Conservation (phyloP, 2,797 vertebrate genomes). For the Mormyrops boulengeri region DNA sequence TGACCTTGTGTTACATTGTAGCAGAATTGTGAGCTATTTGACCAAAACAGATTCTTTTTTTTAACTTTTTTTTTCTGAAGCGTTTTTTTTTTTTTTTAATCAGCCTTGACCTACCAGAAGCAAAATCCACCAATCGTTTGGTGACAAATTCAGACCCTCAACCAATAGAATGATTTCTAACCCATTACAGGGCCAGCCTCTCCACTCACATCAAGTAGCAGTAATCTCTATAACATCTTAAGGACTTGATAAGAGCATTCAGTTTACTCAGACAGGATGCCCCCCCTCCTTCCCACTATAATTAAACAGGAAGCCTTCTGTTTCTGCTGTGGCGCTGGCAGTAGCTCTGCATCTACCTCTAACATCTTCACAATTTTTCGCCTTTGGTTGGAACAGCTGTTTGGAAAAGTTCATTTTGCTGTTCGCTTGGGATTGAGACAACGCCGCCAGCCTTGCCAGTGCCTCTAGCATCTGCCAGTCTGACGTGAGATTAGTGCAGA, state of each 20-base stretch:
- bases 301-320: background rate
- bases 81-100: background rate
- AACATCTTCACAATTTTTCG: slow-evolving; percentile 25
- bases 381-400: slow-evolving; percentile 46
- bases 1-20: background rate
- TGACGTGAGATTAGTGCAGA: slow-evolving; percentile 12
- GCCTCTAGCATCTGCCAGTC: slow-evolving; percentile 37
- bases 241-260: background rate
- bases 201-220: background rate
- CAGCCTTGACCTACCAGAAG: background rate
- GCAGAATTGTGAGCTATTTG: background rate
- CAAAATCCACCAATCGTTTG: background rate
- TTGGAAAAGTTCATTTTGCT: slow-evolving; percentile 25
- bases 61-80: background rate
- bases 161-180: background rate
- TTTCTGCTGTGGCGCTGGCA: background rate
- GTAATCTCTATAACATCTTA: background rate
- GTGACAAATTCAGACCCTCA: background rate
- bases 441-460: slow-evolving; percentile 39
- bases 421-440: slow-evolving; percentile 21
- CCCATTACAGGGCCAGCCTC: background rate
- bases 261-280: background rate
- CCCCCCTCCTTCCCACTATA: background rate
- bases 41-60: background rate
- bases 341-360: background rate